Evolutionary conservation across 1,140 invertebrate species (phyloP).

Genomic region (Ceratitis capitata): DNA sequence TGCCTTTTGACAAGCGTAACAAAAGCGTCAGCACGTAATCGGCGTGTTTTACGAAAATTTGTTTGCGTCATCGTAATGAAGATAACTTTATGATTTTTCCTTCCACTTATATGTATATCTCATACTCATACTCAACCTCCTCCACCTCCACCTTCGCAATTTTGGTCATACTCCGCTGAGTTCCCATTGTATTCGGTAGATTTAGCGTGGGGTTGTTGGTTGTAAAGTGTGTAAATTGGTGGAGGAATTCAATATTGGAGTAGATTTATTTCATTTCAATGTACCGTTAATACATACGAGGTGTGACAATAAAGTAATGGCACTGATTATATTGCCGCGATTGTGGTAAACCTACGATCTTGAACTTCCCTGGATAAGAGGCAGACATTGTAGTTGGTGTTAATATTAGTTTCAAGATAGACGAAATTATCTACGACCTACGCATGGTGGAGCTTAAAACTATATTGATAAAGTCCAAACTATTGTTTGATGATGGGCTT

Average conservation of each 20-base stretch:
- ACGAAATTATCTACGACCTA: no score
- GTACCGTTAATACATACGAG: no score
- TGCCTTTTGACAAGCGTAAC: slow-evolving; percentile 38
- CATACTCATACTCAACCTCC: neutral
- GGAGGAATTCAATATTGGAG: neutral
- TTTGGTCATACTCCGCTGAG: neutral
- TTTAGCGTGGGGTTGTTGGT: slow-evolving; percentile 13
- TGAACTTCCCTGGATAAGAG: no score
- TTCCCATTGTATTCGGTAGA: slow-evolving; percentile 6
- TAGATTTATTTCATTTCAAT: neutral
- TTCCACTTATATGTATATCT: no score
- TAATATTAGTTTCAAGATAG: no score
- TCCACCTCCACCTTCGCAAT: neutral
- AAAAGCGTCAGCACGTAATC: slow-evolving; percentile 44
- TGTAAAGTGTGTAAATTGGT: slow-evolving; percentile 5
- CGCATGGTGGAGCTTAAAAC: no score
- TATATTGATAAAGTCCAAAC: no score
- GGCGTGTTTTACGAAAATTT: slow-evolving; percentile 40
- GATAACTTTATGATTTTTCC: slow-evolving; percentile 46
- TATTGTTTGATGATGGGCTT: no score
- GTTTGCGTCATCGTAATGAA: slow-evolving; percentile 46
- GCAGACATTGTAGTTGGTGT: no score
- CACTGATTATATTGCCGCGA: no score
- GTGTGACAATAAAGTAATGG: no score
- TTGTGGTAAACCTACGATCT: no score